Conservation (phyloP, 2,113 vertebrate genomes). For the Bambusicola thoracicus region DNA sequence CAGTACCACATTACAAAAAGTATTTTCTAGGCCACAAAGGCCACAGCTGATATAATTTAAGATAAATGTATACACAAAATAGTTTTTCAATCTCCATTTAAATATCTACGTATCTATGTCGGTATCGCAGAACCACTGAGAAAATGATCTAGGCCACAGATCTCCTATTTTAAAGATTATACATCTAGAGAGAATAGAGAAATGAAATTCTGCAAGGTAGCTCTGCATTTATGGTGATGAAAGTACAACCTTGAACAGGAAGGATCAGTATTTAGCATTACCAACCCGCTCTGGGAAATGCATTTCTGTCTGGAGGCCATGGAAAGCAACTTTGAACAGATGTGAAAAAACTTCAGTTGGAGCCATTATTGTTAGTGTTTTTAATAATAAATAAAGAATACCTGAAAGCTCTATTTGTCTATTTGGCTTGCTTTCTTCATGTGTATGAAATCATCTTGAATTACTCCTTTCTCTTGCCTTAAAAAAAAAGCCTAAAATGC, state of each 20-base stretch:
- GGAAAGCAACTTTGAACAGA: not conserved
- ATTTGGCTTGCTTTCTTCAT: not conserved
- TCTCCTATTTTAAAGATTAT: not conserved
- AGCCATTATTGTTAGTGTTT: not conserved
- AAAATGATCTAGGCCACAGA: not conserved
- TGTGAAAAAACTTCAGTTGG: not conserved
- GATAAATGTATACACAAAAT: conserved; percentile 60
- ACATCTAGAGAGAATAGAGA: not conserved
- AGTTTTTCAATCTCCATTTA: conserved; percentile 42
- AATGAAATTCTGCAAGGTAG: conserved; percentile 28
- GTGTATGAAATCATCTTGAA: not conserved
- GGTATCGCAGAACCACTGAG: conserved; percentile 5
- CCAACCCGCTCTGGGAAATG: conserved; percentile 2
- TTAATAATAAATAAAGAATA: not conserved
- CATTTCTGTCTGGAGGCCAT: not conserved
- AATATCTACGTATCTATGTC: not conserved
- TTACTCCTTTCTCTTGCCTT: not conserved
- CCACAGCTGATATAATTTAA: conserved; percentile 39
- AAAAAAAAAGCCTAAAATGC: not conserved
- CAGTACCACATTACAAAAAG: conserved; percentile 67
- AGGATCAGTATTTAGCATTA: conserved; percentile 10
- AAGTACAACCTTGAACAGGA: conserved; percentile 28
- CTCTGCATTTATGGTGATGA: conserved; percentile 25
- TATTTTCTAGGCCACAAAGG: conserved; percentile 47
- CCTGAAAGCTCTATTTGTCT: not conserved